Base-by-base conservation (phyloP, 2,888 invertebrate species). In the Strigamia transsilvanica region DNA sequence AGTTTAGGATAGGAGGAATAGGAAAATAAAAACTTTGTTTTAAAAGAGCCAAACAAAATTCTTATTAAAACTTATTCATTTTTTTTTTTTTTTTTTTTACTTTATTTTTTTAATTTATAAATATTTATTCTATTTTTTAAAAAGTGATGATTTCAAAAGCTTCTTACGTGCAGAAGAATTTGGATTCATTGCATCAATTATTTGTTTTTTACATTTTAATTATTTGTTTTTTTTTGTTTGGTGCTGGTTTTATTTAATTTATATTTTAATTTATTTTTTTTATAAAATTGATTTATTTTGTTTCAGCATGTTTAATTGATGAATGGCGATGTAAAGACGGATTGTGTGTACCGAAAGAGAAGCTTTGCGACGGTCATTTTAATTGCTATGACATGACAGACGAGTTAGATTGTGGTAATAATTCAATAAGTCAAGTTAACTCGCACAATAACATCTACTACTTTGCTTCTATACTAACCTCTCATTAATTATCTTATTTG, bases 371-470 rank as follows among this genome's bases (percentile, higher is more conserved):
- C 86, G 93, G 94, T 15, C 89, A 91, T 82, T 90, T 93, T 85
- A 92, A 94, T 86, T 94, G 94, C 87, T 92, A 92, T 85, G 93
- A 94, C 87, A 91, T 91, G 86, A 92, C 92, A 21, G 94, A 94
- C 87, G 94, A 94, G 89, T 90, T 90, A 86, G 90, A 92, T 86
- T 94, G 94, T 87, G 91, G 93, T 93, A 89, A 90, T 93, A 89
- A 89, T 21, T 51, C 21, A 38, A 38, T 79, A 41, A 73, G 51
- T 51, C 51, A 51, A 51, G 51, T 51, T 51, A 66, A 73, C 23
- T 73, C 73, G 32, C 73, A 73, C 73, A 15, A 4, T 27, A 73
- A 27, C 27, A 27, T 3, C 73, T 73, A 32, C 73, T 73, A 41
- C 78, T 41, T 46, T 41, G 18, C 23, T 80, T 21, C 46, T 56